A percentile compares a stretch with the other conserved stretches of the same genome.
phyloP scores from a whole-genome alignment of 1,140 invertebrate genomes.

The Procambarus virginalis region DNA sequence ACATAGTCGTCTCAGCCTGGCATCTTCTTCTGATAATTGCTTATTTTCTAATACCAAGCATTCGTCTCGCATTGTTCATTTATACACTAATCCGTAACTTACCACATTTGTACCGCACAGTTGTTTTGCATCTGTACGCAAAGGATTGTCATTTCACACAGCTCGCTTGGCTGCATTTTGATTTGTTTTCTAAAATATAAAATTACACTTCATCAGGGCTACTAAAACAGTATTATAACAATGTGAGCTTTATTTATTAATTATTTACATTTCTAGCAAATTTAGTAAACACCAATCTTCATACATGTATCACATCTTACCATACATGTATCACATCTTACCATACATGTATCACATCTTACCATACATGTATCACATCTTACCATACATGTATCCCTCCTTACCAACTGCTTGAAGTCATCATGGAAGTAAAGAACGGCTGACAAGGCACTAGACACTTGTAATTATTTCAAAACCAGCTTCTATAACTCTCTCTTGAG shows the following conservation, averaged over 20 bases:
- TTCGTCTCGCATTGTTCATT: too few relatives aligned
- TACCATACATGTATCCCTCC: conserved; percentile 4
- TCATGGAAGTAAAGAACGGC: conserved; percentile 31
- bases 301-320: conserved; percentile 22
- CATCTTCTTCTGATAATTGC: too few relatives aligned
- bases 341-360: background rate
- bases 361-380: conserved; percentile 18
- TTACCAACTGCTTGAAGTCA: conserved; percentile 12
- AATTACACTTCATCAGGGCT: background rate
- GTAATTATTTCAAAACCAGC: conserved; percentile 10
- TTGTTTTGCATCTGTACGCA: too few relatives aligned
- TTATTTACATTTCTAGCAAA: conserved; percentile 41
- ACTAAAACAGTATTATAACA: background rate
- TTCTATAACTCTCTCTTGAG: conserved; percentile 10
- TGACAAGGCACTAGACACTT: conserved; percentile 32
- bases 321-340: conserved; percentile 22
- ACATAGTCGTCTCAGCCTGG: too few relatives aligned
- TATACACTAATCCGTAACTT: too few relatives aligned
- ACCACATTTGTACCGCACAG: too few relatives aligned
- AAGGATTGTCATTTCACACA: too few relatives aligned
- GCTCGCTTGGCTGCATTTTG: too few relatives aligned
- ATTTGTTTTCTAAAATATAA: too few relatives aligned
- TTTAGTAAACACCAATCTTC: background rate
- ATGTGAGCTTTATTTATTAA: conserved; percentile 17
- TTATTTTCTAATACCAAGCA: too few relatives aligned